Evolutionary conservation across 2,888 invertebrate species (phyloP).

Genomic region (Ochlodes sylvanus): DNA sequence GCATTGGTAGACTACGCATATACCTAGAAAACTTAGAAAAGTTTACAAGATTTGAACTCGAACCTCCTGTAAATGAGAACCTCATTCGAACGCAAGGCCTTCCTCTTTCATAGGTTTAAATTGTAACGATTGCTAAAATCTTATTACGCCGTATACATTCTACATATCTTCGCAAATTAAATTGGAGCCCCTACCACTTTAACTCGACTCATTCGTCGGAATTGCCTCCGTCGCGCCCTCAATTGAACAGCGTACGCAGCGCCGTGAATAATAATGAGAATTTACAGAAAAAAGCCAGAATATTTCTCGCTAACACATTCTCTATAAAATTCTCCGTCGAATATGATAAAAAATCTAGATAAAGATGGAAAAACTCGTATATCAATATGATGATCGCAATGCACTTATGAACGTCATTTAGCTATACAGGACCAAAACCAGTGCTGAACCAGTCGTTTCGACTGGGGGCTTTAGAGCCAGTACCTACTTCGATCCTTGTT

Average conservation of each 20-base stretch:
- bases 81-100: no score
- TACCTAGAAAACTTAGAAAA: background rate
- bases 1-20: no score
- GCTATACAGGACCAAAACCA: no score
- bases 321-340: background rate
- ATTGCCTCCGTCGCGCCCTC: conserved; percentile 34
- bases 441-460: no score
- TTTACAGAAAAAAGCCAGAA: conserved; percentile 24
- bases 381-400: no score
- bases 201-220: conserved; percentile 37
- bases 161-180: conserved; percentile 36
- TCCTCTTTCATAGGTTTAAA: background rate
- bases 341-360: conserved; percentile 5
- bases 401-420: no score
- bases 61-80: no score
- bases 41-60: background rate
- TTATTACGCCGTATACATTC: conserved; percentile 26
- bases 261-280: conserved; percentile 35
- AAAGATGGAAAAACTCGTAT: background rate
- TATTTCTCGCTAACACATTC: conserved; percentile 22
- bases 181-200: conserved; percentile 36
- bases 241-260: conserved; percentile 35
- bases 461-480: no score
- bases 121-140: background rate
- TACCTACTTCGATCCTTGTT: no score